phyloP scores from a whole-genome alignment of 2,888 invertebrate species.

The Napeogenes inachia region DNA sequence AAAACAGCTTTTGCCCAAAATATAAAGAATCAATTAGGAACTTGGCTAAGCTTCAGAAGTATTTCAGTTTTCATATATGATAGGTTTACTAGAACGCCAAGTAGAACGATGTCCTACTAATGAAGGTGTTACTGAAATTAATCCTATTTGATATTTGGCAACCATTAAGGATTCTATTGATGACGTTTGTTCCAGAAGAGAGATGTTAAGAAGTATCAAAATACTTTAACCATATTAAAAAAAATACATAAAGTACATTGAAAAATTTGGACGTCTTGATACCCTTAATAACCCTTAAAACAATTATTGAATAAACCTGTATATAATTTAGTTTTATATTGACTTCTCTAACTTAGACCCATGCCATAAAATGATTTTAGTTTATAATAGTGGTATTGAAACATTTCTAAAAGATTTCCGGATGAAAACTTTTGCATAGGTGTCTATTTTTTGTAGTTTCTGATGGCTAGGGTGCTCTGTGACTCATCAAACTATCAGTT shows the following conservation, averaged over 20 bases:
- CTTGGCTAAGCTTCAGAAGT: conserved; percentile 8
- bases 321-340: too few species aligned
- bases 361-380: too few species aligned
- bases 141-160: conserved; percentile 18
- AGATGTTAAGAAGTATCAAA: too few species aligned
- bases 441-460: neutral
- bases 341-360: too few species aligned
- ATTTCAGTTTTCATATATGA: conserved; percentile 13
- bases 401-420: too few species aligned
- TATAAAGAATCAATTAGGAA: conserved; percentile 11
- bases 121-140: conserved; percentile 21
- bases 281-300: neutral
- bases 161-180: neutral
- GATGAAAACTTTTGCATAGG: too few species aligned
- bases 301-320: too few species aligned
- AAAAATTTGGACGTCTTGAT: neutral
- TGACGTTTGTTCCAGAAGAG: neutral
- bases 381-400: too few species aligned
- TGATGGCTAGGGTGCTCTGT: conserved; percentile 16
- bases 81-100: conserved; percentile 21
- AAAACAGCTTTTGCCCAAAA: neutral
- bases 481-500: conserved; percentile 21
- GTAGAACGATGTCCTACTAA: conserved; percentile 27
- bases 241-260: neutral
- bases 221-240: neutral